Conservation (phyloP, 2,888 invertebrate genomes). For the Drosophila trichaetosa region DNA sequence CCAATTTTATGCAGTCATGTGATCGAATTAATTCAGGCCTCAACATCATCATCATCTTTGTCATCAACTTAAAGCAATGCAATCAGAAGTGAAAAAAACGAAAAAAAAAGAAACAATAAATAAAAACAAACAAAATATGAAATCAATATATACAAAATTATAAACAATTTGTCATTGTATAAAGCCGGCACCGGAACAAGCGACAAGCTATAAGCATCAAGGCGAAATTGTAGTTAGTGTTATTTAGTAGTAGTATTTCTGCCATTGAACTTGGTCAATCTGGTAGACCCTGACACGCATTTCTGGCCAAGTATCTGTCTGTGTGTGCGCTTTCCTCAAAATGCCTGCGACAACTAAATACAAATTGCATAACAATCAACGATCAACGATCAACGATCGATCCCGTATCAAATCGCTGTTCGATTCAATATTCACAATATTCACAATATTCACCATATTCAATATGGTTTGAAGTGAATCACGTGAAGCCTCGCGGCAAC, state of each 20-base stretch:
- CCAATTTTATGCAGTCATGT: constrained; percentile 64
- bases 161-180: constrained; percentile 6
- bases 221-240: constrained; percentile 4
- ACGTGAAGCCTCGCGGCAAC: constrained; percentile 55
- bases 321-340: constrained; percentile 54
- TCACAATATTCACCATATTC: not conserved
- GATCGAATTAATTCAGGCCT: constrained; percentile 67
- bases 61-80: not conserved
- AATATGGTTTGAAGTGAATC: constrained; percentile 52
- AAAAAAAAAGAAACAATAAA: not conserved
- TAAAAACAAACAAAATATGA: not conserved
- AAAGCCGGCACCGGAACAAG: constrained; percentile 37
- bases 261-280: constrained; percentile 66
- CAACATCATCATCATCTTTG: constrained; percentile 1
- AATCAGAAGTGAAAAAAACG: not conserved
- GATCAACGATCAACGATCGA: constrained; percentile 37
- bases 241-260: constrained; percentile 29
- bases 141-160: constrained; percentile 1
- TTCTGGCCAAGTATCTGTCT: constrained; percentile 28
- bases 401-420: too few species aligned
- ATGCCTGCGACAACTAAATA: constrained; percentile 4
- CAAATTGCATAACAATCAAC: constrained; percentile 30
- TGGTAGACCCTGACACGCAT: constrained; percentile 65
- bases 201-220: constrained; percentile 17
- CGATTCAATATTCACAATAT: not conserved